Evolutionary conservation across 2,797 vertebrate species (phyloP).

Genomic region (Microctenopoma lineatum): DNA sequence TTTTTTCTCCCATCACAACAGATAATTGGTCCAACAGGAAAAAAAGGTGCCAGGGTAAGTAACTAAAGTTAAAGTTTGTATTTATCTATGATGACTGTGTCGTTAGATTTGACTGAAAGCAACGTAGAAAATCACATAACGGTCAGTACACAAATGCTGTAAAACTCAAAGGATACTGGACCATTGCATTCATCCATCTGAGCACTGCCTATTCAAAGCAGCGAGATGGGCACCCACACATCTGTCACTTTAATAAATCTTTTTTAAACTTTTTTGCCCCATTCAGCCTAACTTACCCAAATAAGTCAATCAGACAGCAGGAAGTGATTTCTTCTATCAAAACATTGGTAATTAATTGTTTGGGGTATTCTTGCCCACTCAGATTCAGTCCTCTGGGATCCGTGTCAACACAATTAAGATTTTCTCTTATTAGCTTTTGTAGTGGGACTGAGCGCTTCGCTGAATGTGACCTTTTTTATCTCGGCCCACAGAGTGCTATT

Average conservation of each 20-base stretch:
- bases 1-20: slow-evolving; percentile 57
- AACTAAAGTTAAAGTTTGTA: not conserved
- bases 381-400: slow-evolving; percentile 58
- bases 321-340: slow-evolving; percentile 54
- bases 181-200: too few relatives aligned
- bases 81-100: not conserved
- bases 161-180: too few relatives aligned
- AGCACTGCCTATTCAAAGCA: too few relatives aligned
- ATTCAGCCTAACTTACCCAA: slow-evolving; percentile 34
- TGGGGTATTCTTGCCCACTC: slow-evolving; percentile 50
- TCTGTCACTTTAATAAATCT: not conserved
- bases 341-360: slow-evolving; percentile 70
- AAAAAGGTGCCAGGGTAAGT: slow-evolving; percentile 89
- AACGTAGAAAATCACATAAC: too few relatives aligned
- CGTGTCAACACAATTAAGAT: slow-evolving; percentile 66
- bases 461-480: slow-evolving; percentile 51
- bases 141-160: too few relatives aligned
- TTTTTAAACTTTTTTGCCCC: not conserved
- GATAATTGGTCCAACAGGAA: slow-evolving; percentile 89
- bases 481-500: slow-evolving; percentile 52
- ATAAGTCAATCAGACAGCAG: slow-evolving; percentile 24
- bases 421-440: slow-evolving; percentile 64
- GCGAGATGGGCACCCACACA: too few relatives aligned
- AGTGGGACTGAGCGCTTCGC: slow-evolving; percentile 44
- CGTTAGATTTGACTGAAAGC: too few relatives aligned